A percentile compares a stretch with the other conserved stretches of the same genome.
Evolutionary conservation across 1,140 invertebrate genomes (phyloP).

Genomic region (Olivierus martensii): DNA sequence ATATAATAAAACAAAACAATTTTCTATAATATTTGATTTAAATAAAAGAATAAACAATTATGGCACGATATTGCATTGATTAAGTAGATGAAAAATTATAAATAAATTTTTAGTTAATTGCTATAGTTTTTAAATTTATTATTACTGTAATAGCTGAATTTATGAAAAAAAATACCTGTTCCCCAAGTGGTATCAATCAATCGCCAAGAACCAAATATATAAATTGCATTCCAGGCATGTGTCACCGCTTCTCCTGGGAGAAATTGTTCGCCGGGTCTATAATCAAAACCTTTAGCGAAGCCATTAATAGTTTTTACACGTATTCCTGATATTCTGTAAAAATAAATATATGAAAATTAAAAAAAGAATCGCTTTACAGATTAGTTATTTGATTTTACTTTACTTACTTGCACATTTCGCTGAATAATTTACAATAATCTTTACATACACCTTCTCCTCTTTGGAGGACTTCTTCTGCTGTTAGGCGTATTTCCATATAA

Average conservation of each 20-base stretch:
- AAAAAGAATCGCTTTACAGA: too few species aligned
- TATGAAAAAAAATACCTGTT: conserved; percentile 21
- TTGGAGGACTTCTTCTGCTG: conserved; percentile 23
- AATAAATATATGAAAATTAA: neutral
- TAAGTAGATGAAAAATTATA: too few species aligned
- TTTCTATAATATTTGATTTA: too few species aligned
- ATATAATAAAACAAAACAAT: too few species aligned
- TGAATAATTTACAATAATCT: conserved; percentile 27
- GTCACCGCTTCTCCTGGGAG: conserved; percentile 23
- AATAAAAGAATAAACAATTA: too few species aligned
- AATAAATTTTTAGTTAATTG: too few species aligned
- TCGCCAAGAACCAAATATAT: conserved; percentile 30
- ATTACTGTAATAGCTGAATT: too few species aligned
- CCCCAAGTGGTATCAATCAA: conserved; percentile 38
- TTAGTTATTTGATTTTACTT: too few species aligned
- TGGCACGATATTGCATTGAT: too few species aligned
- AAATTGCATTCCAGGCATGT: conserved; percentile 33
- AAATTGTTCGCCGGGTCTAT: conserved; percentile 26
- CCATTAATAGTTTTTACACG: conserved; percentile 28
- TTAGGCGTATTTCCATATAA: conserved; percentile 22
- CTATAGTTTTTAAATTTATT: too few species aligned
- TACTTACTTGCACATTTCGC: conserved; percentile 24
- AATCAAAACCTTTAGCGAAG: conserved; percentile 28
- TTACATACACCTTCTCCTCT: conserved; percentile 25
- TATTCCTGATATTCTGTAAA: conserved; percentile 19